Evolutionary conservation across 2,113 vertebrate genomes (phyloP), one percentile per base, ranked within the genome.

Genomic region (Siniperca knerii): DNA sequence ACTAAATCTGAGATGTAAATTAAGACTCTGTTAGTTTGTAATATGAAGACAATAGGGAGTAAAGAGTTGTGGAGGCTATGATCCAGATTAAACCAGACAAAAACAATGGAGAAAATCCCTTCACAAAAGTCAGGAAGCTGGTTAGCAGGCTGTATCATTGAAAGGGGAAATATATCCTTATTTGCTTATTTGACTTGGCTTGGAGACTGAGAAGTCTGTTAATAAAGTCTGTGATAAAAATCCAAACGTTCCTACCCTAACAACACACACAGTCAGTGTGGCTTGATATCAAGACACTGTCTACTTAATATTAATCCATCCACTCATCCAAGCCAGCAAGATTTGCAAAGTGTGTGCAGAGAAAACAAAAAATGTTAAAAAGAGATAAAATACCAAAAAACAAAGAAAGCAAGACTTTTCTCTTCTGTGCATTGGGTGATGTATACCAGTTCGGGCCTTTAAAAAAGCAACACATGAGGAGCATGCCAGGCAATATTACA

Each of bases 151-250:
- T 84, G 74, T 69, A 66, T 89, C 76, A 91, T 40, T 78, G 77
- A 84, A 79, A 84, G 54, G 65, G 91, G 90, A 93, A 94, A 90
- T 85, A 83, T 75, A 86, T 87, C 82, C 55, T 16, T 8, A 69
- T 89, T 83, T 83, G 90, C 73, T 93, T 95, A 90, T 94, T 95
- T 95, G 82, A 83, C 80, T 95, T 95, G 94, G 93, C 94, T 83
- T n/a, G 44, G 57, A 78, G 11, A 74, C 67, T n/a, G 55, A 84
- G 84, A 82, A 66, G 21, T 85, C 68, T 83, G 80, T 79, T 86
- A 77, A 87, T 89, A 80, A 82, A 71, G 71, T 79, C 71, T 79
- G 55, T 83, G 92, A 95, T 94, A 79, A 82, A 78, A 87, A 92
- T 82, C 81, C 66, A 74, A 82, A 79, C 50, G 81, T 82, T 89